Conservation (phyloP, 2,888 invertebrate species). For the Ormyrus labotus region DNA sequence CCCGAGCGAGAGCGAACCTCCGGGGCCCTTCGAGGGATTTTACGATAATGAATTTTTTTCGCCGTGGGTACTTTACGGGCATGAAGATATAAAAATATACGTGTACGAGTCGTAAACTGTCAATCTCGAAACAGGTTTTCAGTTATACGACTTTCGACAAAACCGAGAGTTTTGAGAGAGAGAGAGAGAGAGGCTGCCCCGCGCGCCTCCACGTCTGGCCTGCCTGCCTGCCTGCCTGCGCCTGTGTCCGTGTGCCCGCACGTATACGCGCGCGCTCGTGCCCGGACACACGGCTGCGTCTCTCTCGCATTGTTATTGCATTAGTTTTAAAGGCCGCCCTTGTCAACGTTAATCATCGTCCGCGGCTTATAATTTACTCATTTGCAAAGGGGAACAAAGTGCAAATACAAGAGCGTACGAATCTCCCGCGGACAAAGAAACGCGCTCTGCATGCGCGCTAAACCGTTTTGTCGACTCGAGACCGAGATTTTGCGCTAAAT, state of each 20-base stretch:
- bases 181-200: neutral
- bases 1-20: conserved; percentile 24
- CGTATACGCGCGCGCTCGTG: neutral
- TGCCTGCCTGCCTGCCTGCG: neutral
- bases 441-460: conserved; percentile 25
- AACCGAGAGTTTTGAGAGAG: conserved; percentile 51
- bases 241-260: too few relatives aligned
- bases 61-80: conserved; percentile 54
- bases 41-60: conserved; percentile 59
- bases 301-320: conserved; percentile 57
- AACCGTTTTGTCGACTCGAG: conserved; percentile 26
- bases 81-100: conserved; percentile 58
- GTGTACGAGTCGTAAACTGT: conserved; percentile 57
- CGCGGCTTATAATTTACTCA: conserved; percentile 56
- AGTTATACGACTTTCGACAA: conserved; percentile 59
- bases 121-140: conserved; percentile 59
- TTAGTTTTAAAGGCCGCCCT: conserved; percentile 57
- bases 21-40: conserved; percentile 57
- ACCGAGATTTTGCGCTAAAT: conserved; percentile 21
- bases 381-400: conserved; percentile 53
- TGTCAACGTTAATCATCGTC: conserved; percentile 57
- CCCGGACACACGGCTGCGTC: neutral
- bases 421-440: conserved; percentile 46
- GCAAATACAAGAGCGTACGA: conserved; percentile 23
- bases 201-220: too few relatives aligned